A percentile compares a stretch with the other conserved stretches of the same genome.
Conservation (phyloP, 1,140 invertebrate species). For the Drosophila azteca region DNA sequence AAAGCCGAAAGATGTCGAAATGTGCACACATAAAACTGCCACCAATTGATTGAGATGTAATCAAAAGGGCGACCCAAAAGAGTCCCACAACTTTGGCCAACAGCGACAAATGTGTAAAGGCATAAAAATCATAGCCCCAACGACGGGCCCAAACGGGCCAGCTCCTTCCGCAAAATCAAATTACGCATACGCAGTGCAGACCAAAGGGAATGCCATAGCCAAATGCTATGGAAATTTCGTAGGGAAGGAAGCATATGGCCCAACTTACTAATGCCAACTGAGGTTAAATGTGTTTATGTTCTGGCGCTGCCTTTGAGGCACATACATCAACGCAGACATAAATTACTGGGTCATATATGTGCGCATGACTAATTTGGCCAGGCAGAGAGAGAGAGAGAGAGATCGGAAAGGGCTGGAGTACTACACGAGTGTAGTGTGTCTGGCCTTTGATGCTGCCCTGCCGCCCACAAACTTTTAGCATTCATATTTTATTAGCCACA, state of each 20-base stretch:
- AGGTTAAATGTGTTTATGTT: constrained; percentile 59
- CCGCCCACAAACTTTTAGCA: constrained; percentile 62
- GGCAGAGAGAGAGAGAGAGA: no score
- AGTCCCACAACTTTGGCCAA: constrained; percentile 6
- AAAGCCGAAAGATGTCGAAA: constrained; percentile 73
- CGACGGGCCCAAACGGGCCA: constrained; percentile 16
- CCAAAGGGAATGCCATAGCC: constrained; percentile 25
- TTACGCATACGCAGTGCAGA: constrained; percentile 67
- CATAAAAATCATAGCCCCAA: constrained; percentile 64
- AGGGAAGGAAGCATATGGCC: constrained; percentile 52
- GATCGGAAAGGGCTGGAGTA: background rate
- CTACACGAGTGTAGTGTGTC: constrained; percentile 33
- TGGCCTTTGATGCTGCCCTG: constrained; percentile 63
- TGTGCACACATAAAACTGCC: constrained; percentile 79
- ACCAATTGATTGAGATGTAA: constrained; percentile 82
- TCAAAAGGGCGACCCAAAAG: constrained; percentile 59
- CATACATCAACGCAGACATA: constrained; percentile 68
- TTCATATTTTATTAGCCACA: constrained; percentile 80
- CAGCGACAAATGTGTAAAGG: constrained; percentile 56
- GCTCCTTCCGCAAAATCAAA: constrained; percentile 44
- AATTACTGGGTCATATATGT: constrained; percentile 66
- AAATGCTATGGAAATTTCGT: constrained; percentile 48
- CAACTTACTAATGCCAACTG: constrained; percentile 63
- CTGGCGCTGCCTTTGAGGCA: constrained; percentile 44
- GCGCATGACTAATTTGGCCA: constrained; percentile 76